Percentiles rank a stretch among this genome's conserved stretches.
These are phyloP conservation scores for Pantherophis guttatus DNA, from an alignment of 2,113 vertebrate species.

Conservation along the genomic window DNA sequence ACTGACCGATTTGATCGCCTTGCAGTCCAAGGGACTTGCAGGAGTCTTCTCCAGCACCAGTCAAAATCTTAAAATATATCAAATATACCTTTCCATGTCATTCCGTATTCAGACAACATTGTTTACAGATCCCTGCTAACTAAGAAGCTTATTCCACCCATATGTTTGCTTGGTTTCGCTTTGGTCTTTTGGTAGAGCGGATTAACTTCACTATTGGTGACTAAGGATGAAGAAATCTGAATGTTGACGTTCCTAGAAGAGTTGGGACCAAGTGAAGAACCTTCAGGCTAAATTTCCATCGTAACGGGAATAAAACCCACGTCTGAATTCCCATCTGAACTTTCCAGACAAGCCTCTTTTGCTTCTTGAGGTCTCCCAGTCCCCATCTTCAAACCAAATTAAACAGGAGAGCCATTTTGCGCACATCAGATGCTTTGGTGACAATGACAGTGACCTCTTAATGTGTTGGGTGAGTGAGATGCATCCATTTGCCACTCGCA, in stretches of 20 bases:
- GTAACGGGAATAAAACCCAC: neutral
- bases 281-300: neutral
- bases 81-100: neutral
- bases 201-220: constrained; percentile 25
- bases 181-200: neutral
- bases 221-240: fast-evolving
- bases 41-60: too few relatives aligned
- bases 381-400: neutral
- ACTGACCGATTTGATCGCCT: too few relatives aligned
- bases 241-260: neutral
- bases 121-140: constrained; percentile 61
- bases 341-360: neutral
- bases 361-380: too few relatives aligned
- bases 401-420: neutral
- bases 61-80: neutral
- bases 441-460: constrained; percentile 12
- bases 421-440: neutral
- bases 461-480: neutral
- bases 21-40: too few relatives aligned
- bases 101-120: constrained; percentile 35
- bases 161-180: constrained; percentile 54
- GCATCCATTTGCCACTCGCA: constrained; percentile 17
- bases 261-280: neutral
- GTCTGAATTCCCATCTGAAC: too few relatives aligned
- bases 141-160: constrained; percentile 63